phyloP scores from a whole-genome alignment of 1,140 invertebrate genomes.

The Heliothis subflexa region DNA sequence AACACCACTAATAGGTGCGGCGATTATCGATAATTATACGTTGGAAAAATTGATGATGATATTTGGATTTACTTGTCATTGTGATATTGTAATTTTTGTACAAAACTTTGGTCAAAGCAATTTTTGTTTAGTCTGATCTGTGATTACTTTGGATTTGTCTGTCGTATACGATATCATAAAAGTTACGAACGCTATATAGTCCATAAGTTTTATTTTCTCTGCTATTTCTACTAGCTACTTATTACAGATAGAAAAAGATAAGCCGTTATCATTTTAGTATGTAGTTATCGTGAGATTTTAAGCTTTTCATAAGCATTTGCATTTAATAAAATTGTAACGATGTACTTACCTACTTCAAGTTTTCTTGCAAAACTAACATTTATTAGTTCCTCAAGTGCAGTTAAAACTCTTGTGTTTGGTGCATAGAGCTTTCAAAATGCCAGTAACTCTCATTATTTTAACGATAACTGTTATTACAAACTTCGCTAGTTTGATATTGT shows the following conservation, averaged over 20 bases:
- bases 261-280: too few species aligned
- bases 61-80: not conserved
- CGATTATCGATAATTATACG: slow-evolving; percentile 35
- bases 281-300: too few species aligned
- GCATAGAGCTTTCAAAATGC: not conserved
- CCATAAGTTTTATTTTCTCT: too few species aligned
- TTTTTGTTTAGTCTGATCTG: not conserved
- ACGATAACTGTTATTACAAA: slow-evolving; percentile 7
- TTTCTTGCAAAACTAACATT: not conserved
- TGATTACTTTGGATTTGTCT: not conserved
- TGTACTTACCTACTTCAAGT: too few species aligned
- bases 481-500: not conserved
- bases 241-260: too few species aligned
- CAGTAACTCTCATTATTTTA: not conserved
- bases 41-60: slow-evolving; percentile 7
- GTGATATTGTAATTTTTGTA: slow-evolving; percentile 1
- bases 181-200: too few species aligned
- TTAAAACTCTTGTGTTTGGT: slow-evolving; percentile 8
- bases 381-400: slow-evolving; percentile 13
- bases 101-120: too few species aligned
- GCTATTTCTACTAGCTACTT: too few species aligned
- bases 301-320: too few species aligned
- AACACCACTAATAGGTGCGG: not conserved
- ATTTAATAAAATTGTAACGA: too few species aligned
- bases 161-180: too few species aligned